Conservation (phyloP, 1,140 invertebrate species). For the Venturia canescens region DNA sequence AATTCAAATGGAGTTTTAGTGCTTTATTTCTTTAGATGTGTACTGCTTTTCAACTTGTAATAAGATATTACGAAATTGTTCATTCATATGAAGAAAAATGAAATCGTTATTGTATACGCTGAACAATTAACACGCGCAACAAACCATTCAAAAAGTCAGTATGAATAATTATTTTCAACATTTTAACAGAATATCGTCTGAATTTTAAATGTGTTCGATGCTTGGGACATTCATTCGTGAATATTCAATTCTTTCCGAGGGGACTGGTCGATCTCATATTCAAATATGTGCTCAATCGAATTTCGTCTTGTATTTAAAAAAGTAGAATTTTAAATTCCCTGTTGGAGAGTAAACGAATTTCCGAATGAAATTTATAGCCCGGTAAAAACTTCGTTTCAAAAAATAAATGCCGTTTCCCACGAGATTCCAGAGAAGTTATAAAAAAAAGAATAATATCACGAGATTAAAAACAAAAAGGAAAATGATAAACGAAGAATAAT, state of each 20-base stretch:
- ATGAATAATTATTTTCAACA: background rate
- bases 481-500: no score
- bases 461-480: no score
- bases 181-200: background rate
- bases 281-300: background rate
- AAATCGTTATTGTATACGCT: background rate
- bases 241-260: background rate
- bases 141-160: background rate
- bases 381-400: no score
- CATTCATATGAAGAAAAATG: background rate
- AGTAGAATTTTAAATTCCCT: background rate
- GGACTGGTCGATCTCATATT: background rate
- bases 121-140: background rate
- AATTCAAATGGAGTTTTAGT: no score
- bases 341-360: conserved; percentile 8
- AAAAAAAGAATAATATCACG: no score
- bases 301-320: background rate
- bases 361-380: no score
- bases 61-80: no score
- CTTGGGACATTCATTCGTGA: background rate
- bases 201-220: background rate
- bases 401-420: no score
- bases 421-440: no score
- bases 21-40: no score
- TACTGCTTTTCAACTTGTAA: no score